phyloP scores from a whole-genome alignment of 2,797 vertebrate genomes.

The Urophycis tenuis region DNA sequence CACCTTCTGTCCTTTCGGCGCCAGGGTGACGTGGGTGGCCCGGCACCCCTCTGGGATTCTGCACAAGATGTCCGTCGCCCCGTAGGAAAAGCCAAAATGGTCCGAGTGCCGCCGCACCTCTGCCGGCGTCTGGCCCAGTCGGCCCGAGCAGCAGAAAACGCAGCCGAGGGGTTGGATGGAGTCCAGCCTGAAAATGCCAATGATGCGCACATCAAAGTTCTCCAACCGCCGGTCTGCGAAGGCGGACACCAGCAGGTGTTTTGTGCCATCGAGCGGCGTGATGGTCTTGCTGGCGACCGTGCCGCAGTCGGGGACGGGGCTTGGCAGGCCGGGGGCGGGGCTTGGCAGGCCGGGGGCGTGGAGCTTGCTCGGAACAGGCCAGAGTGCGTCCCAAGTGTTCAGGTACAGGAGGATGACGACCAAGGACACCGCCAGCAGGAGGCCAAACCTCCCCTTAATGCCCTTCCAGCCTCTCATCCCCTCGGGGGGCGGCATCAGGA shows the following conservation, averaged over 20 bases:
- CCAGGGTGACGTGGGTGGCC: conserved; percentile 32
- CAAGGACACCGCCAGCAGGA: background rate
- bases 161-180: conserved; percentile 47
- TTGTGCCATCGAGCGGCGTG: conserved; percentile 42
- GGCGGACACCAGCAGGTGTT: conserved; percentile 55
- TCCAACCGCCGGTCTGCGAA: conserved; percentile 47
- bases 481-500: too few relatives aligned
- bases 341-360: too few relatives aligned
- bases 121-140: conserved; percentile 6
- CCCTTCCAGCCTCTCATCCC: background rate
- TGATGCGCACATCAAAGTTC: conserved; percentile 41
- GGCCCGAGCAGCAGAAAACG: conserved; percentile 42
- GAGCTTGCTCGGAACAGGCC: too few relatives aligned
- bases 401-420: background rate
- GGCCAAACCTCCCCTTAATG: background rate
- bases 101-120: conserved; percentile 33
- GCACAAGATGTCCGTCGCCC: conserved; percentile 59
- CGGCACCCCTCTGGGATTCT: conserved; percentile 38
- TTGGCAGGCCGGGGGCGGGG: background rate
- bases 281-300: conserved; percentile 12
- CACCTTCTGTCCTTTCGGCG: background rate
- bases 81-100: conserved; percentile 54
- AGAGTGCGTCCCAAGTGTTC: too few relatives aligned
- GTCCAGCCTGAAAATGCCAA: conserved; percentile 51
- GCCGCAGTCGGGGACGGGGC: background rate